Base-by-base conservation (phyloP, 2,888 invertebrate genomes). In the Julus scandinavius region DNA sequence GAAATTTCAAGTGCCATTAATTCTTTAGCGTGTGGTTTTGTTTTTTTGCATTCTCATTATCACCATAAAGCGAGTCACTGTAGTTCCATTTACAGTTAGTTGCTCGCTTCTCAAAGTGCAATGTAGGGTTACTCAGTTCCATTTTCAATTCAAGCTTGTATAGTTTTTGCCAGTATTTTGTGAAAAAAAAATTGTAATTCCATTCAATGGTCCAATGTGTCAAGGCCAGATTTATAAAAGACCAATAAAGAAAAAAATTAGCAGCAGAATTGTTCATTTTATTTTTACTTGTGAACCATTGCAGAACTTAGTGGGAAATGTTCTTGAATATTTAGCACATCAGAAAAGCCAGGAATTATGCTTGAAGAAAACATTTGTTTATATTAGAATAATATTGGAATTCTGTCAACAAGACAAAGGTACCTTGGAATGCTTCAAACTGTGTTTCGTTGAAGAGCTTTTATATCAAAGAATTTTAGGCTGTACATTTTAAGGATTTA, bases 171-270 rank as follows among this genome's bases (percentile, higher is more conserved):
- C 63, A 63, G 15, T 63, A n/a, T 63, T n/a, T n/a, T 63, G 17
- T 85, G 85, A 85, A 38, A 85, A 85, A 17, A n/a, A 84, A 20
- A 17, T 85, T 15, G 7, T 85, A 85, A 85, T 85, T 85, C 45
- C 45, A 40, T 85, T 15, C 29, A 20, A 17, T n/a, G 40, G 40
- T 40, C 85, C 85, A 38, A 17, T 45, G 40, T 85, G 6, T 45
- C 0, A 40, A 85, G 15, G n/a, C 41, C 40, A 38, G n/a, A 38
- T 41, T 85, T n/a, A 15, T 41, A 40, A 20, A 20, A 17, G 45
- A 85, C 85, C 40, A 85, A 85, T 41, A 85, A 85, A 85, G 40
- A 38, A 20, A 29, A 85, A 84, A 45, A 6, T 85, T 85, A 45
- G 45, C 38, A 38, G 85, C 85, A 38, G 17, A 38, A 17, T 85